Evolutionary conservation across 2,888 invertebrate genomes (phyloP), one percentile per base, ranked within the genome.

Genomic region (Tenthredo notha): DNA sequence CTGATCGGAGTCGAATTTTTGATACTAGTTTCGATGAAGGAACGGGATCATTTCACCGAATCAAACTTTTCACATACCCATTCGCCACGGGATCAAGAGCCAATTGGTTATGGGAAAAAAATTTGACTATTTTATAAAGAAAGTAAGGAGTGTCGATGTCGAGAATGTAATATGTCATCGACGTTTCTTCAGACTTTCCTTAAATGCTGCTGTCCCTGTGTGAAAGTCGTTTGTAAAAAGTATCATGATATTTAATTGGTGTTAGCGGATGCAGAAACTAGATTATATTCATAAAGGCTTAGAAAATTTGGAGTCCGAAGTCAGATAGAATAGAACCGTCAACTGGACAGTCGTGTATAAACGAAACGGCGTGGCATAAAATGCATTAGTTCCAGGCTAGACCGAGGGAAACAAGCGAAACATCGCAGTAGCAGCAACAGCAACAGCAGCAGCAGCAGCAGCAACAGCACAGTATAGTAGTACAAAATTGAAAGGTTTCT

Each of bases 271-370:
- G 72, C 40, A 74, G 43, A 21, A 25, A 43, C 21, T 43, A 10
- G 21, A 43, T 43, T 43, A 43, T 67, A 18, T 74, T n/a, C 9
- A 74, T 21, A 43, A 29, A 74, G n/a, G n/a, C n/a, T 43, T 43
- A 54, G 40, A n/a, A 43, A 43, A 21, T 43, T 74, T 74, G 40
- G 21, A 74, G 29, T 54, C 50, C n/a, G 50, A 54, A 25, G 77
- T 77, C 54, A 18, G 18, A 40, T 47, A 9, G 50, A 77, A 77
- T 77, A 50, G 33, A 77, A 47, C 29, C 77, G 77, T 77, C 77
- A 77, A 33, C 37, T 9, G 77, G 74, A 74, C 74, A 74, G 43
- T 74, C 74, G 74, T 74, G 40, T 74, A 74, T 74, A 74, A 74
- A 74, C 74, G 74, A 43, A 74, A 74, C 74, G 43, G 21, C 21